Conservation (phyloP, 2,888 invertebrate species). For the Troides helena region DNA sequence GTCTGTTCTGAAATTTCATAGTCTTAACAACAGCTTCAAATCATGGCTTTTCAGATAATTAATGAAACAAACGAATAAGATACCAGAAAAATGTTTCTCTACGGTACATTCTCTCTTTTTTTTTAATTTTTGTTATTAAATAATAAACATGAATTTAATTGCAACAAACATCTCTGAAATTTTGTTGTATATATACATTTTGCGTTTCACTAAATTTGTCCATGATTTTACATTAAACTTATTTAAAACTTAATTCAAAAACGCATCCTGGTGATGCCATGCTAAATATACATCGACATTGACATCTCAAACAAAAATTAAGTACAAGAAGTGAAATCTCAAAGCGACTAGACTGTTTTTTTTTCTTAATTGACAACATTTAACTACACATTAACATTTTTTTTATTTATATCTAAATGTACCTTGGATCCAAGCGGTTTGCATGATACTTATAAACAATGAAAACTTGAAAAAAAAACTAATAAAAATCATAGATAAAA, state of each 20-base stretch:
- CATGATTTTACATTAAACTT: background rate
- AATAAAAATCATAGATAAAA: background rate
- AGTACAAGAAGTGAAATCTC: constrained; percentile 57
- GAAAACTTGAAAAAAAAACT: background rate
- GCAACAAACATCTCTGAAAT: too few species aligned
- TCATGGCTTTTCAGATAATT: too few species aligned
- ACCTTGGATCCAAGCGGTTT: background rate
- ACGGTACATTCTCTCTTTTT: too few species aligned
- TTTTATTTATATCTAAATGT: constrained; percentile 6
- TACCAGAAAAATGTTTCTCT: too few species aligned
- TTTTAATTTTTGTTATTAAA: too few species aligned
- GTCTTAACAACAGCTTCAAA: too few species aligned
- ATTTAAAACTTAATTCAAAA: background rate
- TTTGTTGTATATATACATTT: too few species aligned
- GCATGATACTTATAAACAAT: background rate
- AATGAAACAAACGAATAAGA: too few species aligned
- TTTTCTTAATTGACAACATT: constrained; percentile 70
- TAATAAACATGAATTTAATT: too few species aligned
- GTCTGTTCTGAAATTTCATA: too few species aligned
- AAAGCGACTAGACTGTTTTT: constrained; percentile 68
- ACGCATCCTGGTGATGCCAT: background rate
- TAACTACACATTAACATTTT: constrained; percentile 34
- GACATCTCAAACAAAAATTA: constrained; percentile 34
- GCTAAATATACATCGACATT: background rate
- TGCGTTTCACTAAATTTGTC: too few species aligned